Evolutionary conservation across 2,113 vertebrate species (phyloP), one percentile per base, ranked within the genome.

Genomic region (Channa maculata): DNA sequence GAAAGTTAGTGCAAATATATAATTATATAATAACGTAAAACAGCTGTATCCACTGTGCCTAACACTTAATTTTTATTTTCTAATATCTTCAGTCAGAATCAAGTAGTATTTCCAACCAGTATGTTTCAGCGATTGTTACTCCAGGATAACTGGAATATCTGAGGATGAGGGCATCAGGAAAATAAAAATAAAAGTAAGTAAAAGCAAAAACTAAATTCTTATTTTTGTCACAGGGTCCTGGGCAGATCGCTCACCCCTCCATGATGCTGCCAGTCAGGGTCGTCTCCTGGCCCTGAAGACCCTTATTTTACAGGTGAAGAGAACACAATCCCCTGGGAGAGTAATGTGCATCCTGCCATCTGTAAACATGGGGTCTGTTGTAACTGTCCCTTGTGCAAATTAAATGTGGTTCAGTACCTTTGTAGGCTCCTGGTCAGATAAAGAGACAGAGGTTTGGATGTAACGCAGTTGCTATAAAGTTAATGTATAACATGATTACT

Each of bases 261-360:
- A 99, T 49, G 97, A 99, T 65, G 98, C 97, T 67, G 98, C 97
- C 41, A 93, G 95, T 79, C 97, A 98, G 86, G 98, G 97, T 51
- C 96, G 97, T 51, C 96, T 99, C 48, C 96, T 97, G 69, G 95
- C 96, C 58, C 90, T 99, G 51, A 97, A 92, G 92, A 98, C 95
- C 61, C 95, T 99, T 73, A 91, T 99, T 87, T 92, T 95, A 74
- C 97, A 99, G 96, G 97, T 98, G 82, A 87, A 48, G 44, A 50
- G 49, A 73, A 71, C 58, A 61, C 45, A 61, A n/a, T 46, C 64
- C 63, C 60, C 34, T 11, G 5, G 2, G 68, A 71, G 58, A 59
- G 11, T 62, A 41, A 44, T 46, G 52, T 69, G 12, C 54, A 53
- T 38, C 37, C 1, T 1, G n/a, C 58, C 39, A 46, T 77, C 44